Conservation (phyloP, 2,113 vertebrate species). For the Macroglossus sobrinus region DNA sequence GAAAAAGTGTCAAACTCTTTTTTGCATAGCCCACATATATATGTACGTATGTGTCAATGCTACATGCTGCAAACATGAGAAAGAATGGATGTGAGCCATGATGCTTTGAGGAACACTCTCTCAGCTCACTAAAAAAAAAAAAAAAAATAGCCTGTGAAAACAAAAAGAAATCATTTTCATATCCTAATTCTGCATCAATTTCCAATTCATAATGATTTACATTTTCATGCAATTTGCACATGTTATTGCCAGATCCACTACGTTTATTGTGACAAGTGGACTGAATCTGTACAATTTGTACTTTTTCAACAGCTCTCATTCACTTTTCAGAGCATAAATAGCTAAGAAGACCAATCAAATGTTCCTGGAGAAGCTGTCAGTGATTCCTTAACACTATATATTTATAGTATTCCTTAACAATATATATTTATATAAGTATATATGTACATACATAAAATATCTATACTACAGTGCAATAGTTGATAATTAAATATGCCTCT, state of each 20-base stretch:
- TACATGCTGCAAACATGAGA: not conserved
- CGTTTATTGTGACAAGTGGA: not conserved
- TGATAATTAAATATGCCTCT: slow-evolving; percentile 1
- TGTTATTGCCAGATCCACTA: not conserved
- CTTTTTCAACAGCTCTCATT: not conserved
- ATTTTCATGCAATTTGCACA: not conserved
- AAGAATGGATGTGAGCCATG: not conserved
- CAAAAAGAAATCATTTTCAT: not conserved
- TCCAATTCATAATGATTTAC: slow-evolving; percentile 7
- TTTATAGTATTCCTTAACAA: not conserved
- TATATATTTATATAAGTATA: not conserved
- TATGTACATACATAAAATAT: not conserved
- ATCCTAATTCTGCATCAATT: not conserved
- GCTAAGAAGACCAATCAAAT: not conserved
- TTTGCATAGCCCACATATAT: not conserved
- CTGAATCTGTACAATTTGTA: not conserved
- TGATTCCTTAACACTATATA: not conserved
- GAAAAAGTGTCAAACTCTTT: not conserved
- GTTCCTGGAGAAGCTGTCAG: not conserved
- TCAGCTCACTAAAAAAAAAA: not conserved
- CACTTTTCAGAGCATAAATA: not conserved
- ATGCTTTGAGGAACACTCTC: not conserved
- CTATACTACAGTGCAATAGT: not conserved
- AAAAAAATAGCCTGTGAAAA: not conserved
- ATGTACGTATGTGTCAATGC: rapidly evolving